Base-by-base conservation (phyloP, 2,797 vertebrate species). In the Myotis myotis region DNA sequence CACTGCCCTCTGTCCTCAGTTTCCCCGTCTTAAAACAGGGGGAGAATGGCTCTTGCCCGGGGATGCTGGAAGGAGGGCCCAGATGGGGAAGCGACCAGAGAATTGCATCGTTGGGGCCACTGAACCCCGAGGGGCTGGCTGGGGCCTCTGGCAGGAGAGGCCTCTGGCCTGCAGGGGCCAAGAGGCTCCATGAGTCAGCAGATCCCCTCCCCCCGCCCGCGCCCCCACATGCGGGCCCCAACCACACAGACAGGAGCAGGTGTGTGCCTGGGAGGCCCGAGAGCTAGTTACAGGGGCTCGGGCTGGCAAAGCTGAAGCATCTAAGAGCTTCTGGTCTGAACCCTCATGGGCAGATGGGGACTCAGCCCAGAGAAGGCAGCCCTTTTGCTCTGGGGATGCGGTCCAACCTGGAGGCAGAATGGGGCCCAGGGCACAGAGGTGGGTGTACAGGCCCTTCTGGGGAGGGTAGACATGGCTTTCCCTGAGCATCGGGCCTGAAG, bases 171-270 rank as follows among this genome's bases (percentile, higher is more conserved):
- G 78, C 78, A 22, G 30, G 22, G 33, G 51, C 81, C 64, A 8
- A 13, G 23, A 72, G 30, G 47, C 57, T 51, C 38, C 2, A 0
- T 79, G 95, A 95, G 89, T 94, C 96, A 82, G 85, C 93, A 94
- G 6, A 25, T 3, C 36, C 19, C 36, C n/a, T 36, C 19, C 62
- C 36, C 47, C 51, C 11, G 4, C n/a, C 36, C 17, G 38, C 15
- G 3, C n/a, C 51, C 4, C 28, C n/a, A 5, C 72, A 8, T 2
- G 33, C 36, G 64, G 2, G 17, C 19, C 96, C 78, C 11, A 3
- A 88, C 13, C 38, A 93, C 96, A 93, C 55, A 47, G 80, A 96
- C 78, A 83, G 91, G 72, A 92, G 89, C 96, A 96, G 95, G 91
- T 86, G 95, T 64, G 44, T 60, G 68, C 36, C 0, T 0, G 15